Percentiles rank a stretch among this genome's conserved stretches.
Evolutionary conservation across 92 coral and sea anemone genomes (phyloP).

Genomic region (Epizoanthus fatuus): DNA sequence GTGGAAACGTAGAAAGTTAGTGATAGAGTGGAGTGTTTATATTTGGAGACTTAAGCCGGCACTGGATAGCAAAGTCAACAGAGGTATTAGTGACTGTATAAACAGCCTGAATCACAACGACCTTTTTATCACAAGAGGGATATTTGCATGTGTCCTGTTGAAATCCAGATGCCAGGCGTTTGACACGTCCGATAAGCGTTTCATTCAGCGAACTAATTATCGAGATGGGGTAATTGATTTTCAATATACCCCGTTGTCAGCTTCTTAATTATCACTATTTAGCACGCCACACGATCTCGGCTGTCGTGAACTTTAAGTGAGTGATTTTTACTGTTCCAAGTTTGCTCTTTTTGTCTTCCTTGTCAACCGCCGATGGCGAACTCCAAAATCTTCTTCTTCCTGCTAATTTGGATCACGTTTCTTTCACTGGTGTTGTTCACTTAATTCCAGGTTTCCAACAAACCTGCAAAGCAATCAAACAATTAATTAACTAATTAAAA

Average conservation of each 20-base stretch:
- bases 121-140: slow-evolving; percentile 2
- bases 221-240: slow-evolving; percentile 38
- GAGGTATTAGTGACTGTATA: slow-evolving; percentile 30
- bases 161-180: slow-evolving; percentile 9
- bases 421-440: background rate
- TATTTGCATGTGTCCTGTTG: background rate
- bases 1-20: too few relatives aligned
- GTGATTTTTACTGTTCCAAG: background rate
- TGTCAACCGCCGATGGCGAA: background rate
- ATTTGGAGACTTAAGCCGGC: too few relatives aligned
- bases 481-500: slow-evolving; percentile 36
- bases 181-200: slow-evolving; percentile 8
- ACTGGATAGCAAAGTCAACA: background rate
- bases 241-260: slow-evolving; percentile 48
- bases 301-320: slow-evolving; percentile 3
- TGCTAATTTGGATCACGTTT: background rate
- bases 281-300: slow-evolving; percentile 12
- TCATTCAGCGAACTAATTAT: background rate
- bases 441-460: slow-evolving; percentile 34
- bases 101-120: slow-evolving; percentile 16
- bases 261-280: slow-evolving; percentile 33
- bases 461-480: slow-evolving; percentile 40
- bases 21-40: too few relatives aligned
- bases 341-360: background rate
- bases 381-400: background rate